These are phyloP conservation scores for Drosophila watanabei DNA, from an alignment of 1,140 invertebrate species.

Conservation along the genomic window DNA sequence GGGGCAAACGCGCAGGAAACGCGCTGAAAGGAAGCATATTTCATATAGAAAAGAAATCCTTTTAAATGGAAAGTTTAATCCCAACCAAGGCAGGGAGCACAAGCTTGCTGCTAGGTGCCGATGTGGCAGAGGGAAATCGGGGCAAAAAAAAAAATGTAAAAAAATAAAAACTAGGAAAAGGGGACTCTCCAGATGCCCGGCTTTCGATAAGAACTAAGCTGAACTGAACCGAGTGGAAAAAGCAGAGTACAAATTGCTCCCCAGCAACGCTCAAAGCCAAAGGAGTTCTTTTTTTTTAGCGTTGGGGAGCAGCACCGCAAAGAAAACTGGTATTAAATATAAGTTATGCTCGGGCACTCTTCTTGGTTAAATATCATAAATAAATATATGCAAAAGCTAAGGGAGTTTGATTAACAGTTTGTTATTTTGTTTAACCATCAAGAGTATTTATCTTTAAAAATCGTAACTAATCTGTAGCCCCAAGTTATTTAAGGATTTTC, in stretches of 20 bases:
- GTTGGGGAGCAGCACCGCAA: conserved; percentile 3
- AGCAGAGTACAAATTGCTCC: conserved; percentile 63
- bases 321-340: conserved; percentile 18
- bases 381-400: not conserved
- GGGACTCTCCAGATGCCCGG: conserved; percentile 58
- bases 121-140: conserved; percentile 12
- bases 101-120: conserved; percentile 49
- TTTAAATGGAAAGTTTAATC: conserved; percentile 82
- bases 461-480: not conserved
- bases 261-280: conserved; percentile 45
- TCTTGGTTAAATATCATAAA: not conserved
- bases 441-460: not conserved
- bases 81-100: conserved; percentile 39
- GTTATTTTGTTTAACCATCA: not conserved
- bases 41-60: conserved; percentile 79
- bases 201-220: conserved; percentile 64
- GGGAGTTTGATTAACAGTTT: not conserved
- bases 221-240: conserved; percentile 35
- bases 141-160: not conserved
- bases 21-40: conserved; percentile 80
- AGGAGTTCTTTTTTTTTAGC: conserved; percentile 39
- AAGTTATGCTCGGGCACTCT: conserved; percentile 5
- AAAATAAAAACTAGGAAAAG: conserved; percentile 14
- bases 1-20: conserved; percentile 50
- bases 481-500: not conserved